Conservation (phyloP, 2,888 invertebrate species). For the Heliconius ethilla region DNA sequence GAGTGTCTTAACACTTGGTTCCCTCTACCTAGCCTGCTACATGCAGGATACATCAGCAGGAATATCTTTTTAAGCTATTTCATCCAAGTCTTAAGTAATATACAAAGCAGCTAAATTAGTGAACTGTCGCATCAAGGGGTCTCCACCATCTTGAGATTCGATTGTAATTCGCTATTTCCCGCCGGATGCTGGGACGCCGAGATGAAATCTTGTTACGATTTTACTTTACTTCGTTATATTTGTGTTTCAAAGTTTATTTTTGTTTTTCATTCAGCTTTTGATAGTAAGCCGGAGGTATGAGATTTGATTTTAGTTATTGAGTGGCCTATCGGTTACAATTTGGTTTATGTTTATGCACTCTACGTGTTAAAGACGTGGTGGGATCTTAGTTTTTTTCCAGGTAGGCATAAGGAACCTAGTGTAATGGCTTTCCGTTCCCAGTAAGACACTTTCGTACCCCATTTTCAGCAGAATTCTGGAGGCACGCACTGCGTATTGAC, state of each 20-base stretch:
- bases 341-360: too few species aligned
- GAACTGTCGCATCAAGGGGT: not conserved
- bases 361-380: too few species aligned
- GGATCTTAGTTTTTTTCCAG: not conserved
- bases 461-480: not conserved
- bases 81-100: not conserved
- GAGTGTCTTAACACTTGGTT: not conserved
- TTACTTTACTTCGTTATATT: not conserved
- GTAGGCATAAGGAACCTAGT: not conserved
- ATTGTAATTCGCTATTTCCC: conserved; percentile 17
- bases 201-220: conserved; percentile 7
- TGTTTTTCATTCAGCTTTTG: not conserved
- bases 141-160: conserved; percentile 3
- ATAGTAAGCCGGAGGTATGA: not conserved
- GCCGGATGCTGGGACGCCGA: conserved; percentile 26
- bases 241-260: not conserved
- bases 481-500: not conserved
- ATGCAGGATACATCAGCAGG: too few species aligned
- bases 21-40: not conserved
- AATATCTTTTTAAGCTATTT: too few species aligned
- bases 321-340: not conserved
- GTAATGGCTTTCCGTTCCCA: not conserved
- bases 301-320: conserved; percentile 5
- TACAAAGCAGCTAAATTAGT: not conserved
- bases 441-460: not conserved